Conservation (phyloP, 1,140 invertebrate species). For the Heliothis virescens region DNA sequence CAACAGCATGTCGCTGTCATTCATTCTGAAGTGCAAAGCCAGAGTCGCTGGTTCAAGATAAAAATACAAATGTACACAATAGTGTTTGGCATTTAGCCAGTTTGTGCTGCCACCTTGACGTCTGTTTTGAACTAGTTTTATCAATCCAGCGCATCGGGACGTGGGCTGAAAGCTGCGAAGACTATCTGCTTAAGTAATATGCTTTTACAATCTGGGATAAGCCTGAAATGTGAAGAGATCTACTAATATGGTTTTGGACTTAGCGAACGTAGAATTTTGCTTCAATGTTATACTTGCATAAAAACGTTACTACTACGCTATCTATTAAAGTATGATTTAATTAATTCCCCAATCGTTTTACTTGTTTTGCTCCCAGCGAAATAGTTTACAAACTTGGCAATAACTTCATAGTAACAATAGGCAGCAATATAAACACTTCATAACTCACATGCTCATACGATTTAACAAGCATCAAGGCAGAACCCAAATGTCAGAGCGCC, state of each 20-base stretch:
- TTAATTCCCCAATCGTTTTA: no score
- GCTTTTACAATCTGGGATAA: conserved; percentile 4
- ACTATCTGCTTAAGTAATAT: conserved; percentile 26
- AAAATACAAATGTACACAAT: conserved; percentile 28
- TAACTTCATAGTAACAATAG: background rate
- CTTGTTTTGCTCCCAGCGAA: no score
- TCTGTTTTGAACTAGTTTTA: conserved; percentile 31
- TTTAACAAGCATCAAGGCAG: background rate
- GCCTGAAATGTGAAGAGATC: conserved; percentile 2
- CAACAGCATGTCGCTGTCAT: background rate
- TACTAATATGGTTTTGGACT: background rate
- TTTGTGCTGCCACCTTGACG: conserved; percentile 30
- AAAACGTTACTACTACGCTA: no score
- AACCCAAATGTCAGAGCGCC: background rate
- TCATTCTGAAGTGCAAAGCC: background rate
- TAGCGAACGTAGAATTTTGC: no score
- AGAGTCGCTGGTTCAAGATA: conserved; percentile 10
- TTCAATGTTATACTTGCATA: no score
- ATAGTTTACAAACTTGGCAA: background rate
- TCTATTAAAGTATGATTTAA: no score
- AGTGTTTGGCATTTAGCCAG: conserved; percentile 37
- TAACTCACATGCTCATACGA: background rate
- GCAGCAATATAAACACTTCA: background rate
- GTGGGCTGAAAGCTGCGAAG: conserved; percentile 26
- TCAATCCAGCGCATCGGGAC: conserved; percentile 42